Evolutionary conservation across 2,797 vertebrate genomes (phyloP).

Genomic region (Miichthys miiuy): DNA sequence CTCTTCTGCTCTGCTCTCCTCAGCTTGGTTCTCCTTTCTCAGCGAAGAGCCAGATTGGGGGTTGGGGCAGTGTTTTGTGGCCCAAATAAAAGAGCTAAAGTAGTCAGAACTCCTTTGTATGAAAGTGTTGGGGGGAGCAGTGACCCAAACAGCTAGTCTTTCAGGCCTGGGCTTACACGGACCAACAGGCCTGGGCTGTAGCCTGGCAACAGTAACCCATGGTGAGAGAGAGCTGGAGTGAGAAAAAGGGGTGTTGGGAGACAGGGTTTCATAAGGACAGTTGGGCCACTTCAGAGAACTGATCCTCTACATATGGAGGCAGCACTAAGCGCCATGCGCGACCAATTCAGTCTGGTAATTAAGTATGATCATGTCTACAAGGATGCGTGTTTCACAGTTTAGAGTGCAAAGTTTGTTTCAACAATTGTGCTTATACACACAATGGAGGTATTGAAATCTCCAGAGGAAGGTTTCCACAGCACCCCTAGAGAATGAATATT

Average conservation of each 20-base stretch:
- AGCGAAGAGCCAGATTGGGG: slow-evolving; percentile 87
- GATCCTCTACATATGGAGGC: slow-evolving; percentile 69
- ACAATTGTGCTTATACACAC: slow-evolving; percentile 66
- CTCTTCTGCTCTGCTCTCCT: slow-evolving; percentile 75
- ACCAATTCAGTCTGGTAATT: slow-evolving; percentile 53
- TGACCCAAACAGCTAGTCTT: slow-evolving; percentile 90
- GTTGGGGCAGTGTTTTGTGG: slow-evolving; percentile 87
- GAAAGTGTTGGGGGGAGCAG: slow-evolving; percentile 80
- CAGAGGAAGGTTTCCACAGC: slow-evolving; percentile 57
- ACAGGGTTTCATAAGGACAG: slow-evolving; percentile 84
- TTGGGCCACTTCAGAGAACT: slow-evolving; percentile 75
- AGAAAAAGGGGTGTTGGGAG: slow-evolving; percentile 70
- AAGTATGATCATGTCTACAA: slow-evolving; percentile 54
- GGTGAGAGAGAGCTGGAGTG: slow-evolving; percentile 78
- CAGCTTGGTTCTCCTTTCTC: slow-evolving; percentile 80
- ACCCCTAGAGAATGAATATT: slow-evolving; percentile 69
- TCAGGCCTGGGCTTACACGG: slow-evolving; percentile 84
- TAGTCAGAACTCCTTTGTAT: slow-evolving; percentile 90
- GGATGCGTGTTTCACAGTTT: slow-evolving; percentile 56
- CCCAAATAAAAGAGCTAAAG: slow-evolving; percentile 90
- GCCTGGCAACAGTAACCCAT: slow-evolving; percentile 91
- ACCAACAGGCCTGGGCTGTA: slow-evolving; percentile 87
- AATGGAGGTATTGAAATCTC: slow-evolving; percentile 70
- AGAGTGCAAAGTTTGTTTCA: slow-evolving; percentile 71
- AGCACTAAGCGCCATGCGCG: slow-evolving; percentile 37